Evolutionary conservation across 2,113 vertebrate genomes (phyloP).

Genomic region (Danio rerio): GRCz12tu NC_133178.1:33806501-33807000

Average conservation of each 20-base stretch:
- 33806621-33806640: neutral
- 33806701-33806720: neutral
- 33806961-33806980: constrained; percentile 3
- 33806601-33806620: neutral
- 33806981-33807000: constrained; percentile 5
- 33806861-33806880: constrained; percentile 8
- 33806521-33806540: no score
- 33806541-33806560: no score
- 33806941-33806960: constrained; percentile 24
- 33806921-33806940: neutral
- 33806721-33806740: constrained; percentile 20
- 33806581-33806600: no score
- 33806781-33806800: constrained; percentile 24
- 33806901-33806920: constrained; percentile 9
- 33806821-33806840: neutral
- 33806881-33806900: constrained; percentile 23
- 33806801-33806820: constrained; percentile 27
- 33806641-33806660: neutral
- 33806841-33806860: neutral
- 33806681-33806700: neutral
- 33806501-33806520: no score
- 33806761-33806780: constrained; percentile 41
- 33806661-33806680: neutral
- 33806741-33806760: constrained; percentile 16
- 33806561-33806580: no score